These are phyloP conservation scores for Ophiodon elongatus DNA, from an alignment of 2,113 vertebrate species.

Conservation along the genomic window DNA sequence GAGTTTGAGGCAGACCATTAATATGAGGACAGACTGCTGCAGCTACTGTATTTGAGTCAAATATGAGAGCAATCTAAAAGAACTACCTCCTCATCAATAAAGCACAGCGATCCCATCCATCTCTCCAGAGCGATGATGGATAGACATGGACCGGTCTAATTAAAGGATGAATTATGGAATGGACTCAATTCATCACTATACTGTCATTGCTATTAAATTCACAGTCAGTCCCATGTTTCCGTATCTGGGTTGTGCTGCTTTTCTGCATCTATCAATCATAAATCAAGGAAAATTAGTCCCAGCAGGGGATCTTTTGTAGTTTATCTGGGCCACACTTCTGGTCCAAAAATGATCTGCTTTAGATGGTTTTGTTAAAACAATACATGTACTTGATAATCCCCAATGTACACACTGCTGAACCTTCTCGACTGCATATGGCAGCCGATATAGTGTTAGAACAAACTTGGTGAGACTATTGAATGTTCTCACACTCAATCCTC, in stretches of 20 bases:
- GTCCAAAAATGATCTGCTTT: constrained; percentile 42
- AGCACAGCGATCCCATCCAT: constrained; percentile 71
- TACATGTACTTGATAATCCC: constrained; percentile 27
- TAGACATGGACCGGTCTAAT: constrained; percentile 76
- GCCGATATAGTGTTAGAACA: constrained; percentile 30
- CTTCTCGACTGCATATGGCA: constrained; percentile 20
- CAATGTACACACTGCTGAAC: constrained; percentile 25
- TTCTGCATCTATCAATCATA: constrained; percentile 75
- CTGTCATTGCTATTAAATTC: constrained; percentile 73
- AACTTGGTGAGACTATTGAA: constrained; percentile 38
- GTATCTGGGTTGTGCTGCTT: constrained; percentile 66
- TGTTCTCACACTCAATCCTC: constrained; percentile 1
- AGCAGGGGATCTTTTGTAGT: constrained; percentile 44
- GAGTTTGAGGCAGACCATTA: constrained; percentile 50
- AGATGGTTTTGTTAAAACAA: constrained; percentile 26
- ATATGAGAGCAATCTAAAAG: constrained; percentile 80
- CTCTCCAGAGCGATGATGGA: constrained; percentile 71
- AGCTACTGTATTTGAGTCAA: constrained; percentile 70
- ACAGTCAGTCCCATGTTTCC: constrained; percentile 63
- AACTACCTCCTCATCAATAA: constrained; percentile 82
- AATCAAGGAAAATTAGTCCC: constrained; percentile 65
- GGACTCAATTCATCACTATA: constrained; percentile 76
- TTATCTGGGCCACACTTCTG: constrained; percentile 62
- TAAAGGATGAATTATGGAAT: constrained; percentile 82
- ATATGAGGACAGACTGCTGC: constrained; percentile 47